Percentiles rank a stretch among this genome's conserved stretches.
Conservation (phyloP, 1,140 invertebrate genomes). For the Caenorhabditis latens region DNA sequence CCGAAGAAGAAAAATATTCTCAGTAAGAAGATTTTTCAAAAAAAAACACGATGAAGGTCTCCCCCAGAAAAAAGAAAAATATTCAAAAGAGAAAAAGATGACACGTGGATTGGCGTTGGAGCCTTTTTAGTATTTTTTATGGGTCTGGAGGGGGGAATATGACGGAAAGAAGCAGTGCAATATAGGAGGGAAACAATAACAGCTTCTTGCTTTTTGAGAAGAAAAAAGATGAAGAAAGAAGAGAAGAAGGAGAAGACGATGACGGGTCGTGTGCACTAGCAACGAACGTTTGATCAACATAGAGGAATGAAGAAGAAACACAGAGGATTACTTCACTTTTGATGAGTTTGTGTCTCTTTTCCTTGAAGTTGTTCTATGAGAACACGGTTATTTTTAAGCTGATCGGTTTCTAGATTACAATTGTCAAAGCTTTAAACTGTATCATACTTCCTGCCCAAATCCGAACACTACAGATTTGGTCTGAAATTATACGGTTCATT, state of each 20-base stretch:
- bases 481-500: too few species aligned
- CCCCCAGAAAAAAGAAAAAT: background rate
- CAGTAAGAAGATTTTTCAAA: background rate
- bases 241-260: background rate
- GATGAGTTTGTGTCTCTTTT: slow-evolving; percentile 1
- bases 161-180: slow-evolving; percentile 7
- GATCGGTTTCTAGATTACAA: too few species aligned
- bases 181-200: slow-evolving; percentile 27
- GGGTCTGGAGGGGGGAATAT: background rate
- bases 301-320: background rate
- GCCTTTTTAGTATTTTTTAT: slow-evolving; percentile 12
- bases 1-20: background rate
- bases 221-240: background rate
- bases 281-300: slow-evolving; percentile 35
- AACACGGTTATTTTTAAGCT: too few species aligned
- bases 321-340: background rate
- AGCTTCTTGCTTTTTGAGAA: slow-evolving; percentile 18
- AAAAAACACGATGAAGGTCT: background rate
- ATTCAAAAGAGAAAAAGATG: slow-evolving; percentile 17
- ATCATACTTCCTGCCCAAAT: too few species aligned
- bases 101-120: background rate
- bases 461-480: too few species aligned
- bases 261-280: slow-evolving; percentile 22
- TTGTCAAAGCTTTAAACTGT: too few species aligned
- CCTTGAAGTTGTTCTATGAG: background rate